phyloP scores from a whole-genome alignment of 2,888 invertebrate species.

The Trichogramma dendrolimi region DNA sequence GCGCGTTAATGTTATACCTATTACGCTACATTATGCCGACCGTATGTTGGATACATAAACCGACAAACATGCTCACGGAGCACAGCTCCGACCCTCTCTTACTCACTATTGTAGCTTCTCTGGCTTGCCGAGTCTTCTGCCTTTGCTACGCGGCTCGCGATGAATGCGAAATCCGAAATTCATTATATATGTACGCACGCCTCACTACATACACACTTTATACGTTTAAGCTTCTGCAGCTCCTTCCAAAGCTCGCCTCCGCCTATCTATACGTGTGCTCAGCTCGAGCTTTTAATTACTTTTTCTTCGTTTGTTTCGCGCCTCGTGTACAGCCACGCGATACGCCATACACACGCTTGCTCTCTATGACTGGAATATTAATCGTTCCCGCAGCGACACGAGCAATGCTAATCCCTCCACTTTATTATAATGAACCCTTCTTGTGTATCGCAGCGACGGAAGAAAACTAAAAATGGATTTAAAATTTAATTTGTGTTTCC shows the following conservation, averaged over 20 bases:
- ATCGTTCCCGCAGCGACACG: too few species aligned
- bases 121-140: not conserved
- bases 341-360: too few species aligned
- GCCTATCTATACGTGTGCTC: too few species aligned
- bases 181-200: conserved; percentile 9
- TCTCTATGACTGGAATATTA: too few species aligned
- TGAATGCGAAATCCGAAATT: conserved; percentile 26
- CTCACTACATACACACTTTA: not conserved
- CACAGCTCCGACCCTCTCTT: too few species aligned
- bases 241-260: not conserved
- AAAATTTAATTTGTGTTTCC: too few species aligned
- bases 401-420: too few species aligned
- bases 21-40: conserved; percentile 48
- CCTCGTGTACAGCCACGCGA: too few species aligned
- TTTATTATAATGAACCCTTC: too few species aligned
- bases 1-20: conserved; percentile 47
- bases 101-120: too few species aligned
- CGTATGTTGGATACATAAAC: conserved; percentile 42
- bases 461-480: too few species aligned
- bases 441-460: too few species aligned
- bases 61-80: not conserved
- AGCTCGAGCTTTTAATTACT: conserved; percentile 7
- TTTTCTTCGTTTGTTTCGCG: not conserved
- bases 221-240: not conserved
- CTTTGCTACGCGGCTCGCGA: not conserved